Evolutionary conservation across 1,140 invertebrate genomes (phyloP), one percentile per base, ranked within the genome.

Genomic region (Habropoda laboriosa): DNA sequence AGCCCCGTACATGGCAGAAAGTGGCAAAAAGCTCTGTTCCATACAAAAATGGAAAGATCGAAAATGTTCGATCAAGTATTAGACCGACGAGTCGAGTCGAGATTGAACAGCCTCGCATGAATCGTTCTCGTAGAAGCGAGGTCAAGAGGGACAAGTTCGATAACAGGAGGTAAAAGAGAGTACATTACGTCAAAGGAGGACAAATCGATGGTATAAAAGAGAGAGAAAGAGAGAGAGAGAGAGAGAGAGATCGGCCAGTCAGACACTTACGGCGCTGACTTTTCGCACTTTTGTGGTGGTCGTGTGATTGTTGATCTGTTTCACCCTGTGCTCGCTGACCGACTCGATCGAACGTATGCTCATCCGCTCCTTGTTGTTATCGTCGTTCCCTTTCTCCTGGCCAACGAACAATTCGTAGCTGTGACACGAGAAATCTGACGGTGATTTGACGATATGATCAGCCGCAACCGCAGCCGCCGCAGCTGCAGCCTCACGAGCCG

Each of bases 361-460:
- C 95, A 97, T 97, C 91, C 96, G 96, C 92, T 98, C 97, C 90
- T 97, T 96, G 94, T 97, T 97, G 93, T 96, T 96, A 90, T 97
- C 96, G 86, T 96, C 95, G 91, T 96, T 96, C 83, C 96, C 96
- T 86, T 96, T 97, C 86, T 97, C 97, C 90, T 97, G 96, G 78
- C 96, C 96, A 66, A 97, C 96, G 93, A 97, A 98, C 63, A 97
- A 93, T 92, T 98, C 97, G 93, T 98, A 98, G 92, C 97, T 98
- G 86, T 96, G 96, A 90, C 96, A 97, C 21, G 97, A 98, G 90
- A 96, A 97, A 89, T 96, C 96, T 51, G 97, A 98, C 12, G 97
- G 97, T 42, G 97, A 98, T 92, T 98, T 97, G 75, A 95, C 95
- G 79, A 96, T 94, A 58, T 93, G 92, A 4, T 94, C 94, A 70